These are phyloP conservation scores for Tiphia femorata DNA, from an alignment of 2,888 invertebrate species.

Conservation along the genomic window DNA sequence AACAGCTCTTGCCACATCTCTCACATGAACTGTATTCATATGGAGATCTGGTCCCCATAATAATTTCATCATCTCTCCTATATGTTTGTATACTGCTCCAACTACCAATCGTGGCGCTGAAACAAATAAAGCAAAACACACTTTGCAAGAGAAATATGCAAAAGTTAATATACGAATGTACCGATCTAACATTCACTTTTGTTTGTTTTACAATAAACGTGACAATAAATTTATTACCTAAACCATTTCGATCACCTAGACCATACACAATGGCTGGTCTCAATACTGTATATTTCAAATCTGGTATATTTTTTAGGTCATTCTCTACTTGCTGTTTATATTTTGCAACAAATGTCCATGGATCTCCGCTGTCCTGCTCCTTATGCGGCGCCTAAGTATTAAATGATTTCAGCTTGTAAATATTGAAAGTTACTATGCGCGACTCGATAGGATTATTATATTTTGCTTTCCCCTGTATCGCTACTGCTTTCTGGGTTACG, in stretches of 20 bases:
- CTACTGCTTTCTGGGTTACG: too few species aligned
- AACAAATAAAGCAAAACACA: slow-evolving; percentile 17
- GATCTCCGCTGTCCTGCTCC: slow-evolving; percentile 82
- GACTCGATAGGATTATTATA: too few species aligned
- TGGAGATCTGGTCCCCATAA: slow-evolving; percentile 88
- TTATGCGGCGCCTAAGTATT: slow-evolving; percentile 79
- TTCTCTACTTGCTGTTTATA: slow-evolving; percentile 88
- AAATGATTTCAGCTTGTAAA: too few species aligned
- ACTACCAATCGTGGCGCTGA: slow-evolving; percentile 87
- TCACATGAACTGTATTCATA: slow-evolving; percentile 89
- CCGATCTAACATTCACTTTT: background rate
- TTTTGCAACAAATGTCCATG: slow-evolving; percentile 87
- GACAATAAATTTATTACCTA: slow-evolving; percentile 73
- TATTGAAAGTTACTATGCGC: too few species aligned
- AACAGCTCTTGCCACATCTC: slow-evolving; percentile 85
- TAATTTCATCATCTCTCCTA: slow-evolving; percentile 91
- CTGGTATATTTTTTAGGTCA: slow-evolving; percentile 77
- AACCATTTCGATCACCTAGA: slow-evolving; percentile 83
- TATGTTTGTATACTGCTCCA: slow-evolving; percentile 89
- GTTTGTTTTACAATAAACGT: background rate
- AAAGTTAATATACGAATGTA: background rate
- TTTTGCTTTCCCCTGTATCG: too few species aligned
- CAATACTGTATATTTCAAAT: slow-evolving; percentile 82
- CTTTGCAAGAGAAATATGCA: too few species aligned
- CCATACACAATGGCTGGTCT: slow-evolving; percentile 91